A percentile compares a stretch with the other conserved stretches of the same genome.
These are phyloP conservation scores for Brenthis daphne DNA, from an alignment of 2,888 invertebrate species.

Conservation along the genomic window DNA sequence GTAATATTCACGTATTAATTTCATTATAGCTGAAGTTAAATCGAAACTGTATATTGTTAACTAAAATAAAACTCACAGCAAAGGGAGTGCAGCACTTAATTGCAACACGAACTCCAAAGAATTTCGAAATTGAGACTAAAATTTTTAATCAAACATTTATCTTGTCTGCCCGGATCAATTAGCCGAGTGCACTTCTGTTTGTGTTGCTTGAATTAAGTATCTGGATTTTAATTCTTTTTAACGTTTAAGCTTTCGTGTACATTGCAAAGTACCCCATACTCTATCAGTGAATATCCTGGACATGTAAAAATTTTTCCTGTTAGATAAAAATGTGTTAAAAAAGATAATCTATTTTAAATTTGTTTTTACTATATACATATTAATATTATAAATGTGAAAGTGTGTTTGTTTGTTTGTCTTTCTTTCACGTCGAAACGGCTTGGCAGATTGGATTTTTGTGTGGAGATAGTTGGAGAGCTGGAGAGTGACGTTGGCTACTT, in stretches of 20 bases:
- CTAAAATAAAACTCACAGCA: slow-evolving; percentile 41
- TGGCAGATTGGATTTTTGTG: too few species aligned
- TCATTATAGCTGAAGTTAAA: neutral
- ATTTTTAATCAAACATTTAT: slow-evolving; percentile 41
- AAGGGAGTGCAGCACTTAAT: slow-evolving; percentile 65
- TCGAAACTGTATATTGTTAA: slow-evolving; percentile 13
- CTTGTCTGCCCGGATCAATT: slow-evolving; percentile 20
- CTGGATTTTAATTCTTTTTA: neutral
- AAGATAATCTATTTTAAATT: too few species aligned
- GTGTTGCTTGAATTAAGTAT: slow-evolving; percentile 16
- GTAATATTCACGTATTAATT: too few species aligned
- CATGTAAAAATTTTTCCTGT: too few species aligned
- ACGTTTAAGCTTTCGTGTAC: neutral
- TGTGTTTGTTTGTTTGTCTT: too few species aligned
- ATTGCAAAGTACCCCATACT: neutral
- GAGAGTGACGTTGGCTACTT: too few species aligned
- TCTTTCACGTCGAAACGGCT: too few species aligned
- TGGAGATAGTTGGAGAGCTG: too few species aligned
- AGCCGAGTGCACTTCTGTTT: slow-evolving; percentile 21
- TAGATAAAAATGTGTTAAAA: too few species aligned
- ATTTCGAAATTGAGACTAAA: slow-evolving; percentile 51
- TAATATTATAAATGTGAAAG: too few species aligned
- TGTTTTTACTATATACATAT: too few species aligned
- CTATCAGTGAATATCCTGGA: too few species aligned
- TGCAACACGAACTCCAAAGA: slow-evolving; percentile 54